Evolutionary conservation across 2,888 invertebrate genomes (phyloP).

Genomic region (Blomia tropicalis): DNA sequence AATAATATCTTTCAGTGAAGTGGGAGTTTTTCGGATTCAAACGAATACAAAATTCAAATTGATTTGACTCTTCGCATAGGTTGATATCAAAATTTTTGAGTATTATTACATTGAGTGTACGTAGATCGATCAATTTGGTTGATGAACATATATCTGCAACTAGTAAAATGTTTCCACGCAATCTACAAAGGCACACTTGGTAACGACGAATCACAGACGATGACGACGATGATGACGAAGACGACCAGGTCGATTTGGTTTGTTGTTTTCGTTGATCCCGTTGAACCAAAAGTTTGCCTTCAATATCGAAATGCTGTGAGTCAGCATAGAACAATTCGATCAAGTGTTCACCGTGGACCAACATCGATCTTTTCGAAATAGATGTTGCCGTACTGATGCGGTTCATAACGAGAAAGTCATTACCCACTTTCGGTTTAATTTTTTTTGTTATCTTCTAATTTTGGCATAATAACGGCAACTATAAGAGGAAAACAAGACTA

Average conservation of each 20-base stretch:
- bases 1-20: constrained; percentile 6
- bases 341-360: not conserved
- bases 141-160: constrained; percentile 1
- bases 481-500: too few species aligned
- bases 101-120: not conserved
- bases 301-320: not conserved
- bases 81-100: constrained; percentile 53
- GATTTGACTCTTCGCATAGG: constrained; percentile 49
- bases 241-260: not conserved
- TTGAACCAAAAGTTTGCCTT: not conserved
- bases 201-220: too few species aligned
- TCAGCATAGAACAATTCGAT: not conserved
- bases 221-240: not conserved
- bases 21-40: constrained; percentile 5
- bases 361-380: too few species aligned
- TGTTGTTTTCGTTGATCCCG: not conserved
- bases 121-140: not conserved
- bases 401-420: too few species aligned
- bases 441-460: too few species aligned
- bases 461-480: too few species aligned
- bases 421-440: too few species aligned
- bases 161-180: constrained; percentile 78
- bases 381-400: too few species aligned
- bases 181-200: constrained; percentile 64
- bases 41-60: constrained; percentile 11